Conservation (phyloP, 2,797 vertebrate genomes). For the Staurois parvus region DNA sequence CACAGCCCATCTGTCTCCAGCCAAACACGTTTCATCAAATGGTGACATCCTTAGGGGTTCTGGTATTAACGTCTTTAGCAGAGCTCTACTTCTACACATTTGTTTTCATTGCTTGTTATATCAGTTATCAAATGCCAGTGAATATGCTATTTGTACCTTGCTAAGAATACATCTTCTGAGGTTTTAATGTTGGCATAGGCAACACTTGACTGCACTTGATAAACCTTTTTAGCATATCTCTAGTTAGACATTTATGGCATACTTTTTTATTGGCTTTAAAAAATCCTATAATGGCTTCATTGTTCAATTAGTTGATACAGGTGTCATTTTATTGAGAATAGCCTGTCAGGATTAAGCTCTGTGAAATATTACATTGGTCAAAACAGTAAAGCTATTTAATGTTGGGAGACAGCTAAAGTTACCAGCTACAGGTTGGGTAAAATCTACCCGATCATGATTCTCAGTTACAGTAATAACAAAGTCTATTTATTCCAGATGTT, state of each 20-base stretch:
- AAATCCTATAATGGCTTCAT: not conserved
- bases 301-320: conserved; percentile 30
- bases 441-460: conserved; percentile 20
- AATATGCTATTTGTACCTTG: not conserved
- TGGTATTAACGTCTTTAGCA: too few relatives aligned
- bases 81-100: not conserved
- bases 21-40: too few relatives aligned
- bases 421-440: conserved; percentile 41
- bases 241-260: not conserved
- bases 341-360: conserved; percentile 20
- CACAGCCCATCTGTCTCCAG: too few relatives aligned
- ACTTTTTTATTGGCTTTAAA: not conserved
- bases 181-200: conserved; percentile 6
- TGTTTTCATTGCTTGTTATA: not conserved
- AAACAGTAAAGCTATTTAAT: conserved; percentile 8
- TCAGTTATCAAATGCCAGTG: not conserved
- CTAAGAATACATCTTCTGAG: not conserved
- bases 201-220: conserved; percentile 10
- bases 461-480: conserved; percentile 51
- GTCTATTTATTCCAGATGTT: conserved; percentile 58
- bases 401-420: conserved; percentile 33
- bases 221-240: not conserved
- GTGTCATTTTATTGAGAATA: conserved; percentile 32
- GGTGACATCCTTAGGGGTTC: too few relatives aligned
- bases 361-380: conserved; percentile 17